Percentiles rank a stretch among this genome's conserved stretches.
Conservation (phyloP, 2,797 vertebrate genomes). For the Cynodonichthys magdalenae region DNA sequence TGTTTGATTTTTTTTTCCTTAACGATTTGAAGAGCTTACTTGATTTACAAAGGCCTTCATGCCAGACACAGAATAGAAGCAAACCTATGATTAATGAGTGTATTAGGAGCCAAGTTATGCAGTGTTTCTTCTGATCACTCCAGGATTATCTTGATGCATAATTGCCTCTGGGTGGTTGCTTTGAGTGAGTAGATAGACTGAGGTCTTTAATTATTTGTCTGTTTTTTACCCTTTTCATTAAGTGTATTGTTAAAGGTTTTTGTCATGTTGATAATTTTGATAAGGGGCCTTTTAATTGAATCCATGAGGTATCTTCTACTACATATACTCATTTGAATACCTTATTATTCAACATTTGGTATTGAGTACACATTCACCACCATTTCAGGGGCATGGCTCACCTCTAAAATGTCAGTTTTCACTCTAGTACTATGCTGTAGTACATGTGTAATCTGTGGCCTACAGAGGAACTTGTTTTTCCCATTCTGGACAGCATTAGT, state of each 20-base stretch:
- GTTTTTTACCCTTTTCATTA: not conserved
- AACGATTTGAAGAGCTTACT: conserved; percentile 3
- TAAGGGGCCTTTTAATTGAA: not conserved
- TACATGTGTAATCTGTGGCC: conserved; percentile 15
- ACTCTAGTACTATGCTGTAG: conserved; percentile 5
- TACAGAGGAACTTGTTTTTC: conserved; percentile 4
- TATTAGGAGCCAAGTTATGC: not conserved
- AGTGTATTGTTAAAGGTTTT: not conserved
- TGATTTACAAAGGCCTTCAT: conserved; percentile 7
- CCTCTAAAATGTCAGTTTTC: conserved; percentile 28
- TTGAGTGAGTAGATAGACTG: not conserved
- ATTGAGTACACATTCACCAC: conserved; percentile 60
- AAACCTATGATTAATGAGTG: not conserved
- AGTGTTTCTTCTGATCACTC: not conserved
- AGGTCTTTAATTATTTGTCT: too few relatives aligned
- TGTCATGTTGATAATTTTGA: not conserved
- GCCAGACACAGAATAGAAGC: not conserved
- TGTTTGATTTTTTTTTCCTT: not conserved
- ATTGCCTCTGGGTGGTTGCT: conserved; percentile 10
- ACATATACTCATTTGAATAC: conserved; percentile 6
- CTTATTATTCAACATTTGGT: conserved; percentile 41
- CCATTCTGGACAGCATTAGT: conserved; percentile 19
- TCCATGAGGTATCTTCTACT: not conserved
- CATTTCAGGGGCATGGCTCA: conserved; percentile 71
- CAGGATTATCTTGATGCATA: conserved; percentile 15